A percentile compares a stretch with the other conserved stretches of the same genome.
Evolutionary conservation across 2,888 invertebrate genomes (phyloP).

Genomic region (Drosophila demipolita): DNA sequence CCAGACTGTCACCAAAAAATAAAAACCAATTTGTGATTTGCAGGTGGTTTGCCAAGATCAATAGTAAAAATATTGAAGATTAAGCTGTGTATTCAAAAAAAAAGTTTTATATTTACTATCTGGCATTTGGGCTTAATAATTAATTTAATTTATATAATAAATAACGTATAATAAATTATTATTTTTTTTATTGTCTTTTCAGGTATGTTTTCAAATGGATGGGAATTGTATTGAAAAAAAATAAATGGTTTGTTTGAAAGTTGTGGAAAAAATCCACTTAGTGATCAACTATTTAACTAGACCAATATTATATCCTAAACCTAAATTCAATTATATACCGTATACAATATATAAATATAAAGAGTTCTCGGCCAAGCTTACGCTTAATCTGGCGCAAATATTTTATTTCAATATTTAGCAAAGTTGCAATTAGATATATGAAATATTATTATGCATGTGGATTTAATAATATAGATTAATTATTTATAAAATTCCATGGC

Average conservation of each 20-base stretch:
- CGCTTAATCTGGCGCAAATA: slow-evolving; percentile 13
- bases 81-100: not conserved
- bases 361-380: not conserved
- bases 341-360: not conserved
- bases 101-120: too few species aligned
- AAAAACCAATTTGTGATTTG: slow-evolving; percentile 5
- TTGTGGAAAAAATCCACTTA: slow-evolving; percentile 8
- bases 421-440: not conserved
- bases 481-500: not conserved
- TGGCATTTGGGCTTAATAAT: not conserved
- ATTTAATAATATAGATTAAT: not conserved
- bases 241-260: slow-evolving; percentile 5
- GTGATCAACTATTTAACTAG: slow-evolving; percentile 51
- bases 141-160: not conserved
- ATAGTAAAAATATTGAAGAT: not conserved
- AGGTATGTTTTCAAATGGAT: slow-evolving; percentile 48
- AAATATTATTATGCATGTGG: not conserved
- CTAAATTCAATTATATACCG: slow-evolving; percentile 48
- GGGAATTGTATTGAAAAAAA: not conserved
- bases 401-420: not conserved
- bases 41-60: not conserved
- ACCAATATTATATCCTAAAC: slow-evolving; percentile 12
- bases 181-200: slow-evolving; percentile 29
- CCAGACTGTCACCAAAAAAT: slow-evolving; percentile 55
- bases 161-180: not conserved